Percentiles rank a stretch among this genome's conserved stretches.
Evolutionary conservation across 2,888 invertebrate genomes (phyloP).

Genomic region (Bibio marci): DNA sequence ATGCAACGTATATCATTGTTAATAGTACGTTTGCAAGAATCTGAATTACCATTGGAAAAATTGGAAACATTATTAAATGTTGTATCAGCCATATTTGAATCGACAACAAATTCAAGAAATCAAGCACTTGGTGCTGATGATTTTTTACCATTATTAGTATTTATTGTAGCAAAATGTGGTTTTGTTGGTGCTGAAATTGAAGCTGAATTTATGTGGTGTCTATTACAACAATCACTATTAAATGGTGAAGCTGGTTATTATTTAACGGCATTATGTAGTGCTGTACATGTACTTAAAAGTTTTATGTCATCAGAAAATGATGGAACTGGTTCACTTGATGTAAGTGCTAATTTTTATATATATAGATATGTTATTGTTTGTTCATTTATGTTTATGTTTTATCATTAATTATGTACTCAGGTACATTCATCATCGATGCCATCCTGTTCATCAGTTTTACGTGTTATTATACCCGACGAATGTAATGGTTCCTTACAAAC

Average conservation of each 20-base stretch:
- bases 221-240: conserved; percentile 76
- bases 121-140: conserved; percentile 63
- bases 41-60: conserved; percentile 85
- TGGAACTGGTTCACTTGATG: conserved; percentile 27
- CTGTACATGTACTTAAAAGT: conserved; percentile 42
- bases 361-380: conserved; percentile 2
- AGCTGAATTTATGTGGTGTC: conserved; percentile 90
- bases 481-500: conserved; percentile 80
- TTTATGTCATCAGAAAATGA: conserved; percentile 28
- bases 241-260: conserved; percentile 92
- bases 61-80: conserved; percentile 79
- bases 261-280: conserved; percentile 82
- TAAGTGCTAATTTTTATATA: conserved; percentile 12
- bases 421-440: conserved; percentile 38
- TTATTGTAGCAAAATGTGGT: conserved; percentile 77
- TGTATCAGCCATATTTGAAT: conserved; percentile 74
- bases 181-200: conserved; percentile 88
- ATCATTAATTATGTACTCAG: conserved; percentile 14
- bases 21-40: conserved; percentile 70
- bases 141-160: conserved; percentile 79
- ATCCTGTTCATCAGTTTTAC: conserved; percentile 54
- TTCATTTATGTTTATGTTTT: background rate
- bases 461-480: conserved; percentile 88
- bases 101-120: conserved; percentile 28
- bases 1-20: conserved; percentile 62